Conservation (phyloP, 2,888 invertebrate genomes). For the Nemapogon koenigi region DNA sequence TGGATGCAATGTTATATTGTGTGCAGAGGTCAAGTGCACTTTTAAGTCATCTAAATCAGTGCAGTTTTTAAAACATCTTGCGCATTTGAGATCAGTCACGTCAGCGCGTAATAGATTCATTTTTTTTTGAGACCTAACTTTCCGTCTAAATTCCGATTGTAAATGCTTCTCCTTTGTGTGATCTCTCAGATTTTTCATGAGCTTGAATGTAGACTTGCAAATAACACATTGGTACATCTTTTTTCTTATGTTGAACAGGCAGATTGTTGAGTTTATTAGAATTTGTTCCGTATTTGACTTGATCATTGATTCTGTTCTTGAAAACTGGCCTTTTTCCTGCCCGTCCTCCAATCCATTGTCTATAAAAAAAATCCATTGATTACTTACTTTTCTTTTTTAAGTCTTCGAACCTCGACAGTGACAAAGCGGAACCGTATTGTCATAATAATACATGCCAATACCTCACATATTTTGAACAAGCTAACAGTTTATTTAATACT, state of each 20-base stretch:
- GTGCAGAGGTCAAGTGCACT: constrained; percentile 13
- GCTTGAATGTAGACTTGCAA: constrained; percentile 10
- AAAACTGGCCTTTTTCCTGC: too few relatives aligned
- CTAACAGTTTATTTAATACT: too few relatives aligned
- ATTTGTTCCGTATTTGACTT: constrained; percentile 12
- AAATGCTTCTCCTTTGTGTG: neutral
- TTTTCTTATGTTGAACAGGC: constrained; percentile 12
- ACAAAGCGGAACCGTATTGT: too few relatives aligned
- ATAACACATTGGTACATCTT: constrained; percentile 12
- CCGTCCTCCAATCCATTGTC: too few relatives aligned
- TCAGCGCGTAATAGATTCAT: constrained; percentile 10
- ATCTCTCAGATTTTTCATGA: constrained; percentile 6
- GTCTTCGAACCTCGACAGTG: too few relatives aligned
- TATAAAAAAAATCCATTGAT: too few relatives aligned
- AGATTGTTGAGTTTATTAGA: constrained; percentile 12
- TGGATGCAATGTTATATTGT: constrained; percentile 7
- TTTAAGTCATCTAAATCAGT: constrained; percentile 12
- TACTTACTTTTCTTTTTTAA: too few relatives aligned
- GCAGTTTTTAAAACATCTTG: constrained; percentile 8
- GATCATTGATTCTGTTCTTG: too few relatives aligned
- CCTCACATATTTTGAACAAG: too few relatives aligned
- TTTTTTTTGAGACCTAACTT: constrained; percentile 1
- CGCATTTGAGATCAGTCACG: constrained; percentile 12
- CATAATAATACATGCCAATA: too few relatives aligned
- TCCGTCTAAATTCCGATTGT: constrained; percentile 5